phyloP scores from a whole-genome alignment of 2,888 invertebrate genomes.

The Anaspis maculata region DNA sequence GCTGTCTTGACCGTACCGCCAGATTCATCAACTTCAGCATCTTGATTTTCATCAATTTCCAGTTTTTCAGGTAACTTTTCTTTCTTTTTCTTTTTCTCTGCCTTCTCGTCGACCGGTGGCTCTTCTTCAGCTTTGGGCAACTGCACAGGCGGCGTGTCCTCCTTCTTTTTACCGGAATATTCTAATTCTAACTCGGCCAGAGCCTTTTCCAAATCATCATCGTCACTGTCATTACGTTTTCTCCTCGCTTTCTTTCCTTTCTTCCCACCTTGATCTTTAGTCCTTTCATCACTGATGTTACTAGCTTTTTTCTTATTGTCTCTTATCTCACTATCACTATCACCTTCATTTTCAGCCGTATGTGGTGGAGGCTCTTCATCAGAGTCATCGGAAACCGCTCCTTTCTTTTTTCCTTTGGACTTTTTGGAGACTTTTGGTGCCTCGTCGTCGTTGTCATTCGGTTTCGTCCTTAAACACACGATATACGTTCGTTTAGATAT shows the following conservation, averaged over 20 bases:
- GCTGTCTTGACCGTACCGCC: constrained; percentile 64
- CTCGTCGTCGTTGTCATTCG: constrained; percentile 23
- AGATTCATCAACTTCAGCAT: constrained; percentile 44
- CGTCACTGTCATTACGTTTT: constrained; percentile 68
- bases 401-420: constrained; percentile 37
- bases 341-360: constrained; percentile 30
- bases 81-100: constrained; percentile 10
- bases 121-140: constrained; percentile 19
- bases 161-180: constrained; percentile 58
- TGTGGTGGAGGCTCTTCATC: constrained; percentile 38
- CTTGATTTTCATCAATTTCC: constrained; percentile 37
- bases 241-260: constrained; percentile 66
- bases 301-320: constrained; percentile 40
- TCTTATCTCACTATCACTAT: constrained; percentile 40
- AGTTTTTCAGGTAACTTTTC: constrained; percentile 18
- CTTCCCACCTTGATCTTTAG: constrained; percentile 46
- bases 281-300: constrained; percentile 39
- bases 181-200: constrained; percentile 76
- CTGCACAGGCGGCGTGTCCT: constrained; percentile 45
- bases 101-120: constrained; percentile 14
- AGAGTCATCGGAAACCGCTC: constrained; percentile 19
- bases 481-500: no score
- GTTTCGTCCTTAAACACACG: constrained; percentile 6
- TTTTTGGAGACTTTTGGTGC: constrained; percentile 19
- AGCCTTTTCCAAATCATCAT: constrained; percentile 76